Percentiles rank a stretch among this genome's conserved stretches.
Evolutionary conservation across 2,797 vertebrate genomes (phyloP).

Genomic region (Tragopan temminckii): DNA sequence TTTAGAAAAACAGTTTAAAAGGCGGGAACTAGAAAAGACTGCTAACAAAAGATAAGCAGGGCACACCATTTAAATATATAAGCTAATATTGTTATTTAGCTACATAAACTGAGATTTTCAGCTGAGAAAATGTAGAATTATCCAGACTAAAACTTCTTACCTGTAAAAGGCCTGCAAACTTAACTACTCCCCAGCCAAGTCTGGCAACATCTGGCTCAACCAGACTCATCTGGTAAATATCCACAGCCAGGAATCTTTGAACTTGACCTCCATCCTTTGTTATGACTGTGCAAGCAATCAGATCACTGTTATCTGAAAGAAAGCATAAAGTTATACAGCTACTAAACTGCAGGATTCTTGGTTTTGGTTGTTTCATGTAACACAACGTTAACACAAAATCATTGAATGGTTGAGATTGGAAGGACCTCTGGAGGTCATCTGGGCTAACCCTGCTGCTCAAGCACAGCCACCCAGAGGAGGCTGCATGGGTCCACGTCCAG

Average conservation of each 20-base stretch:
- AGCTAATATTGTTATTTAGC: background rate
- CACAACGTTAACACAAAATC: background rate
- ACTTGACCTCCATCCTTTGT: constrained; percentile 93
- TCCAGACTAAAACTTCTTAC: constrained; percentile 74
- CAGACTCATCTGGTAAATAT: constrained; percentile 98
- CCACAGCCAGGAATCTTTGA: constrained; percentile 95
- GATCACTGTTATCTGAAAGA: constrained; percentile 94
- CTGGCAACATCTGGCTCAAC: constrained; percentile 96
- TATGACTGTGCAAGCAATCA: constrained; percentile 96
- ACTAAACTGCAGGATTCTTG: background rate
- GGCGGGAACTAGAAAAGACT: background rate
- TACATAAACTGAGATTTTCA: background rate
- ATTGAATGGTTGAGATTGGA: background rate
- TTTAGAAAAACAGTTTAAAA: background rate
- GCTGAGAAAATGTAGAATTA: background rate
- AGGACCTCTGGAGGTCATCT: background rate
- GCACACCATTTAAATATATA: background rate
- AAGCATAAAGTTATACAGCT: background rate
- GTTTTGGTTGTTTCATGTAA: background rate
- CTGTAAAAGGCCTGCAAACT: constrained; percentile 97
- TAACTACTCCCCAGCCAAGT: constrained; percentile 97
- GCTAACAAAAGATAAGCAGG: background rate
- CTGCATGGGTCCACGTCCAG: background rate
- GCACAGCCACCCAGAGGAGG: background rate
- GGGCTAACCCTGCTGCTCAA: background rate